A percentile compares a stretch with the other conserved stretches of the same genome.
Evolutionary conservation across 2,888 invertebrate genomes (phyloP).

Genomic region (Pyrgus malvae): DNA sequence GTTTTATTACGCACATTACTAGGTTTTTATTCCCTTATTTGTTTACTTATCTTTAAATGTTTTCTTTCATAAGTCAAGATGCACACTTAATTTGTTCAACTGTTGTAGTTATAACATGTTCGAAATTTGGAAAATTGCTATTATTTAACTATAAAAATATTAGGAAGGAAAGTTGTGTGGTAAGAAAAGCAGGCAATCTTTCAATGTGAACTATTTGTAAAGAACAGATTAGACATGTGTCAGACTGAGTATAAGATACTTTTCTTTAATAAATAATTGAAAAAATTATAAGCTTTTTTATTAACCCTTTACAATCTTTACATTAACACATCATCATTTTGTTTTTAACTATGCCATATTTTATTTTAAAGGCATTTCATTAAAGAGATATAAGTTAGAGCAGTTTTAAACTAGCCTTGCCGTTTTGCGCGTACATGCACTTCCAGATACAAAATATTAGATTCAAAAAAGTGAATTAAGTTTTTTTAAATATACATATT

Average conservation of each 20-base stretch:
- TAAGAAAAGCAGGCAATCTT: conserved; percentile 51
- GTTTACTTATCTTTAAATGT: conserved; percentile 8
- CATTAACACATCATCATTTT: too few relatives aligned
- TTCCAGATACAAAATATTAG: too few relatives aligned
- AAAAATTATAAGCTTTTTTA: conserved; percentile 40
- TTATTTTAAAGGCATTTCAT: too few relatives aligned
- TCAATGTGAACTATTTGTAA: conserved; percentile 59
- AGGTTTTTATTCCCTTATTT: conserved; percentile 27
- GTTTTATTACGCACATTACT: conserved; percentile 37
- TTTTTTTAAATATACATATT: too few relatives aligned
- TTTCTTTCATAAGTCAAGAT: conserved; percentile 20
- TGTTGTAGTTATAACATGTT: neutral
- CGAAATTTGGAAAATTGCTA: conserved; percentile 2
- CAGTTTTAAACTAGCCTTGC: too few relatives aligned
- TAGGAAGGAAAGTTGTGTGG: conserved; percentile 9
- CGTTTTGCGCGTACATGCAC: too few relatives aligned
- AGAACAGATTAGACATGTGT: conserved; percentile 61
- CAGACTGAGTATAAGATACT: conserved; percentile 77
- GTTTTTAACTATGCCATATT: too few relatives aligned
- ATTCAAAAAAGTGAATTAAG: too few relatives aligned
- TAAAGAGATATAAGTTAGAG: too few relatives aligned
- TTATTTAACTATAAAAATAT: conserved; percentile 6
- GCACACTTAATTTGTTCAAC: conserved; percentile 5
- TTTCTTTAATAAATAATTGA: conserved; percentile 58
- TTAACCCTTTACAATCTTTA: neutral